These are phyloP conservation scores for Halocynthia roretzi DNA, from an alignment of 23 tunicate species.

Conservation along the genomic window DNA sequence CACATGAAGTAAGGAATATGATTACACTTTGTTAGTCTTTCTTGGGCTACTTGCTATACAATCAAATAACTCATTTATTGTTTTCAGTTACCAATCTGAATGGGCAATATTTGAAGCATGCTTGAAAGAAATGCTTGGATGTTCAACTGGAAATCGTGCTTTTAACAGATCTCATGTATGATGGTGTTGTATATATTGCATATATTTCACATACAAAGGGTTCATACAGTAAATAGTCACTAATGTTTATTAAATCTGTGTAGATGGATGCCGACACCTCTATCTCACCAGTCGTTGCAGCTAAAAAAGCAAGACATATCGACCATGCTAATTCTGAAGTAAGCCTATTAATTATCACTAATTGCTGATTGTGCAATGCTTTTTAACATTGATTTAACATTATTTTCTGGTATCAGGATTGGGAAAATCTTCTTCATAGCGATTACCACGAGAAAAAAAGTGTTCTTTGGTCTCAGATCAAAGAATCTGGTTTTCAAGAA, in stretches of 20 bases:
- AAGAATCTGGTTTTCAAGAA: background rate
- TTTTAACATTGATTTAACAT: background rate
- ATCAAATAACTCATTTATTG: background rate
- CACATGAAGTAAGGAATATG: too few relatives aligned
- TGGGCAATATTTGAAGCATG: constrained; percentile 78
- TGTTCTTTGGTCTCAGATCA: background rate
- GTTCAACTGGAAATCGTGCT: background rate
- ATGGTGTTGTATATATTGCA: too few relatives aligned
- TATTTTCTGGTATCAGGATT: constrained; percentile 36
- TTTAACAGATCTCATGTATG: too few relatives aligned
- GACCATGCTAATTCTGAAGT: constrained; percentile 9
- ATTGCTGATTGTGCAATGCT: background rate
- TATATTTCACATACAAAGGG: too few relatives aligned
- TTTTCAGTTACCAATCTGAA: constrained; percentile 38
- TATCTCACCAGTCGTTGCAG: constrained; percentile 72
- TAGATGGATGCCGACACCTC: constrained; percentile 57
- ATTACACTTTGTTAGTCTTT: too few relatives aligned
- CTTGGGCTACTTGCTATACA: too few relatives aligned
- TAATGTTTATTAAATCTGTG: background rate
- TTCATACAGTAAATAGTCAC: too few relatives aligned
- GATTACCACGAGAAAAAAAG: constrained; percentile 21
- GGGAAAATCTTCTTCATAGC: constrained; percentile 64
- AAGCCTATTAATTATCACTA: background rate
- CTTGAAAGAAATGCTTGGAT: constrained; percentile 60
- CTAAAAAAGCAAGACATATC: constrained; percentile 57